A percentile compares a stretch with the other conserved stretches of the same genome.
Conservation (phyloP, 1,140 invertebrate species). For the Neodiprion lecontei region DNA sequence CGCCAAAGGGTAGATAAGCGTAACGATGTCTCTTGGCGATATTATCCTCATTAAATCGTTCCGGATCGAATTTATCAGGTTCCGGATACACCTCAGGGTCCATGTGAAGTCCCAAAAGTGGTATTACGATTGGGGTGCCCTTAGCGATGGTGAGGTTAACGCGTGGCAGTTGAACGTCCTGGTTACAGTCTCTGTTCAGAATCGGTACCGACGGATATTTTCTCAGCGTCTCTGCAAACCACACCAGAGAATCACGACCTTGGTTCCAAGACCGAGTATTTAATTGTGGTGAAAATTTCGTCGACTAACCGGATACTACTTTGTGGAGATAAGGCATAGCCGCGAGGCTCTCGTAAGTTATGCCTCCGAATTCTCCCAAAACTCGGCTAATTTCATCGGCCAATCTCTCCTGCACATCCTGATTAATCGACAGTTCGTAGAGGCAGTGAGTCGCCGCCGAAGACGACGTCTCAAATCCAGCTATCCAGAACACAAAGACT, state of each 20-base stretch:
- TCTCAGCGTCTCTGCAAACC: constrained; percentile 65
- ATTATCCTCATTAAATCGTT: constrained; percentile 65
- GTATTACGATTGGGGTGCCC: constrained; percentile 56
- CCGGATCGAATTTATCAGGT: constrained; percentile 66
- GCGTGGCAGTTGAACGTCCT: constrained; percentile 59
- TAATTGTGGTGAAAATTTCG: background rate
- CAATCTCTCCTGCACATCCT: constrained; percentile 54
- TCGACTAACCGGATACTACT: constrained; percentile 22
- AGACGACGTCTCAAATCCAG: constrained; percentile 62
- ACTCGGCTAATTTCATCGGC: constrained; percentile 51
- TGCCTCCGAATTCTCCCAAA: background rate
- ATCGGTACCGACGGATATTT: constrained; percentile 64
- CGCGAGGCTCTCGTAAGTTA: constrained; percentile 44
- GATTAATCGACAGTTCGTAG: constrained; percentile 55
- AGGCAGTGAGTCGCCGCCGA: constrained; percentile 49
- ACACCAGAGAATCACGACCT: background rate
- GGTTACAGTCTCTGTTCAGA: constrained; percentile 58
- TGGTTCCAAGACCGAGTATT: no score
- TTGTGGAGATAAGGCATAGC: constrained; percentile 37
- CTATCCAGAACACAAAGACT: constrained; percentile 59
- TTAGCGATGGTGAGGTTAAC: constrained; percentile 54
- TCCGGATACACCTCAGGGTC: constrained; percentile 66
- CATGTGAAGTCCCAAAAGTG: constrained; percentile 64
- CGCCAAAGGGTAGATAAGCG: constrained; percentile 74
- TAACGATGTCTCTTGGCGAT: constrained; percentile 59